These are phyloP conservation scores for Schizothorax lantsangensis DNA, from an alignment of 2,797 vertebrate species.

Conservation along the genomic window DNA sequence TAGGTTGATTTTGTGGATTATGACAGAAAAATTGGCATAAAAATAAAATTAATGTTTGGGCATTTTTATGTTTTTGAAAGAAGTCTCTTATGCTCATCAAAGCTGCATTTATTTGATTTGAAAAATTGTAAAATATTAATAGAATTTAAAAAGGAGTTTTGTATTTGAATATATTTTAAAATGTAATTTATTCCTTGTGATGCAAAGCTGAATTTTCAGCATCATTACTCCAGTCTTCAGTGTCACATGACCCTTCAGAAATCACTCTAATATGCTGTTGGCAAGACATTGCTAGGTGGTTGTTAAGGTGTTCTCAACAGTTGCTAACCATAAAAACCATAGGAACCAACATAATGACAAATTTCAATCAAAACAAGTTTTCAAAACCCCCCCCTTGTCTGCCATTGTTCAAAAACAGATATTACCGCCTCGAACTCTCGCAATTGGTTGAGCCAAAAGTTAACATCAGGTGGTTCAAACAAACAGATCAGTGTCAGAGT, in stretches of 20 bases:
- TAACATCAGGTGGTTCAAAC: background rate
- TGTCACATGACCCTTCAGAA: background rate
- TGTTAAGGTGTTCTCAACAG: background rate
- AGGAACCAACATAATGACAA: background rate
- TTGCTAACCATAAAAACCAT: too few relatives aligned
- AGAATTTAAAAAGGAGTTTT: background rate
- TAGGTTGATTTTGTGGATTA: too few relatives aligned
- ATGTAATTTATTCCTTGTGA: background rate
- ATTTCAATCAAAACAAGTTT: background rate
- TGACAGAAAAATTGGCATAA: background rate
- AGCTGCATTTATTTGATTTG: background rate
- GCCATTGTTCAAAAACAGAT: background rate
- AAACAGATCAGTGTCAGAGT: background rate
- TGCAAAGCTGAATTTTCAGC: background rate
- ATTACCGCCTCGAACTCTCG: background rate
- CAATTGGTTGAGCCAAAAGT: background rate
- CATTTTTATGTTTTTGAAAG: background rate
- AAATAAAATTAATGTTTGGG: too few relatives aligned
- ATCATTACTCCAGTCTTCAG: background rate
- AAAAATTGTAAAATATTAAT: background rate
- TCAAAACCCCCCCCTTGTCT: background rate
- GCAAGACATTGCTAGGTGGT: background rate
- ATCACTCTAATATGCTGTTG: background rate
- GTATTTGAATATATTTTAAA: background rate
- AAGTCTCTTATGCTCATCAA: background rate